Evolutionary conservation across 2,888 invertebrate genomes (phyloP).

Genomic region (Philonicus albiceps): DNA sequence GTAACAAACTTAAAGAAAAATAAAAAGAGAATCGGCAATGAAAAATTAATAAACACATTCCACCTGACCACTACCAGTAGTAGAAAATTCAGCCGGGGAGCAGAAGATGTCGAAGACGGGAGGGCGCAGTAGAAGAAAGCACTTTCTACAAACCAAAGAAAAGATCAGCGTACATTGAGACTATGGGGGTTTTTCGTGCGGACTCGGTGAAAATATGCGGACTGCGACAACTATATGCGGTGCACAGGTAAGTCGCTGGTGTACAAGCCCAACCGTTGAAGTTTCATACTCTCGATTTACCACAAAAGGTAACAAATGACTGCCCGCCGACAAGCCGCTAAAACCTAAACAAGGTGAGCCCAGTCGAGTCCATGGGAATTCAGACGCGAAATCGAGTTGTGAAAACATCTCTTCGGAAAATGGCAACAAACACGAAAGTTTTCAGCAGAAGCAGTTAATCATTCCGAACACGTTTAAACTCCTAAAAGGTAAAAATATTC

Average conservation of each 20-base stretch:
- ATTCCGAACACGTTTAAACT: constrained; percentile 1
- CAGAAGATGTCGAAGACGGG: not conserved
- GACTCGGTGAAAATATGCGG: not conserved
- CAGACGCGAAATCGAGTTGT: constrained; percentile 25
- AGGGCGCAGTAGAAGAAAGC: not conserved
- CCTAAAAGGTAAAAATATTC: not conserved
- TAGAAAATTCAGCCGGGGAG: not conserved
- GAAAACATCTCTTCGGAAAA: constrained; percentile 28
- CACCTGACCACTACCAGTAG: not conserved
- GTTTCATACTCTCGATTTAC: not conserved
- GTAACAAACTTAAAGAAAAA: not conserved
- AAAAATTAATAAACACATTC: not conserved
- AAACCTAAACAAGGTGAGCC: not conserved
- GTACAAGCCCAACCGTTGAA: not conserved
- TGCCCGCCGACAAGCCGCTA: not conserved
- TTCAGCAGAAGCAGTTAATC: constrained; percentile 7
- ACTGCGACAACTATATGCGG: not conserved
- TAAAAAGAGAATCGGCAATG: constrained; percentile 15
- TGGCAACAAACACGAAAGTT: constrained; percentile 26
- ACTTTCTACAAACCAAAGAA: constrained; percentile 23
- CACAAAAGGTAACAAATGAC: constrained; percentile 13
- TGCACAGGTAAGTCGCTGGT: not conserved
- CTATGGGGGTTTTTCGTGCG: not conserved
- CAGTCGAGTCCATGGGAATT: not conserved
- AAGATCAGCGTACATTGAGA: not conserved